Conservation (phyloP, 2,113 vertebrate species). For the Vulpes lagopus region DNA sequence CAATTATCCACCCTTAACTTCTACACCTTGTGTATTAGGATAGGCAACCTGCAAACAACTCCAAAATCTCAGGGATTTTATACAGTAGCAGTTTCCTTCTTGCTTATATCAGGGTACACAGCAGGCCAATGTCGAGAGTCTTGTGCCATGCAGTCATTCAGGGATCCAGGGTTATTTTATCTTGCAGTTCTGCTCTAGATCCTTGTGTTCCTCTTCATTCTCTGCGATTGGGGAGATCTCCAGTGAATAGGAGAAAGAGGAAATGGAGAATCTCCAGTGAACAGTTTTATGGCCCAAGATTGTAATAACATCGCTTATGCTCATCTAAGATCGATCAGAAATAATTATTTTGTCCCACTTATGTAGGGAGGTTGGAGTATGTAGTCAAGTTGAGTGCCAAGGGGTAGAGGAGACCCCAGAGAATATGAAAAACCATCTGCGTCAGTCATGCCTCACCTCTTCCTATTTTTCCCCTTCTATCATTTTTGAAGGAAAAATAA, state of each 20-base stretch:
- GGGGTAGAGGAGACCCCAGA: neutral
- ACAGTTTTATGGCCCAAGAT: neutral
- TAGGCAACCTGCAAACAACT: neutral
- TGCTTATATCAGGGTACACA: neutral
- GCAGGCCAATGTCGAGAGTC: neutral
- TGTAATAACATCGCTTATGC: neutral
- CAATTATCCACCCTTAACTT: slow-evolving; percentile 36
- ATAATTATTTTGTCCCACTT: neutral
- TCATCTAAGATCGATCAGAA: neutral
- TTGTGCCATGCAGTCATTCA: neutral
- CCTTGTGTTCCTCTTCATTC: neutral
- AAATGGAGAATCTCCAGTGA: neutral
- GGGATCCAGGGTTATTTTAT: neutral
- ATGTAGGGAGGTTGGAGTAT: neutral
- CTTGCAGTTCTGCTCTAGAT: neutral
- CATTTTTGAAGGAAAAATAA: neutral
- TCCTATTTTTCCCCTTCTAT: neutral
- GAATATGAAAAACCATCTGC: neutral
- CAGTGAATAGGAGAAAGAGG: neutral
- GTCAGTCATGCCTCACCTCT: neutral
- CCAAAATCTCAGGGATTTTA: neutral
- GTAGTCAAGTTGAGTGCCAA: neutral
- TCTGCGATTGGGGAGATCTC: neutral
- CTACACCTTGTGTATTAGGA: neutral
- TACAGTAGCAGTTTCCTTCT: neutral